Evolutionary conservation across 2,888 invertebrate species (phyloP), one percentile per base, ranked within the genome.

Genomic region (Atethmia centrago): DNA sequence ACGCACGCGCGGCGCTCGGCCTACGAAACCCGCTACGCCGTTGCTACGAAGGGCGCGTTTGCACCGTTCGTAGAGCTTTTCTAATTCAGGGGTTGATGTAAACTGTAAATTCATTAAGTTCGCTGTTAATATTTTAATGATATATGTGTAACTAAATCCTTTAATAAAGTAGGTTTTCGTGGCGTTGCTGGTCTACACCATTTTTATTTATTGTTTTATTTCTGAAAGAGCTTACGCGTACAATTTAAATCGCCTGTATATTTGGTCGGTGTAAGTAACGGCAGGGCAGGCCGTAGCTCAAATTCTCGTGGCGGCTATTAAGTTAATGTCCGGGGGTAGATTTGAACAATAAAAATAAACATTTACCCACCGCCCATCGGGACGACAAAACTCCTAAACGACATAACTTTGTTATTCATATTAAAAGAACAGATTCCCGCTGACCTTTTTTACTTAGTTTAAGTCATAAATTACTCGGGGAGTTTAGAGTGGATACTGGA

Each of bases 261-360:
- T 56, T 80, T n/a, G n/a, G n/a, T 83, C 89, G 89, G 90, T 92
- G 90, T 92, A 79, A 93, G 74, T 49, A 66, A 81, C 86, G 75
- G 76, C 61, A 83, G 85, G 83, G 80, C 66, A 85, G 85, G 85
- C 82, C 84, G 89, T 90, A 88, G 85, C 92, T 92, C 90, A 92
- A 93, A 90, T 90, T 92, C 94, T 93, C 93, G 88, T 86, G 92
- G 90, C 90, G 87, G 90, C 93, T 90, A 93, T 95, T 94, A 94
- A 90, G 88, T 90, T 94, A 94, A 95, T 93, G 93, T 93, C 87
- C 90, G 87, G 89, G 92, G 94, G 93, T 91, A 90, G 91, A 92
- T 93, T 93, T 91, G 88, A 88, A 91, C 94, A 93, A 93, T 94
- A 94, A 95, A 95, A 93, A 94, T 93, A 94, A 95, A 94, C 92